A percentile compares a stretch with the other conserved stretches of the same genome.
These are phyloP conservation scores for Callithrix jacchus DNA, from an alignment of 2,113 vertebrate genomes.

Conservation along the genomic window DNA sequence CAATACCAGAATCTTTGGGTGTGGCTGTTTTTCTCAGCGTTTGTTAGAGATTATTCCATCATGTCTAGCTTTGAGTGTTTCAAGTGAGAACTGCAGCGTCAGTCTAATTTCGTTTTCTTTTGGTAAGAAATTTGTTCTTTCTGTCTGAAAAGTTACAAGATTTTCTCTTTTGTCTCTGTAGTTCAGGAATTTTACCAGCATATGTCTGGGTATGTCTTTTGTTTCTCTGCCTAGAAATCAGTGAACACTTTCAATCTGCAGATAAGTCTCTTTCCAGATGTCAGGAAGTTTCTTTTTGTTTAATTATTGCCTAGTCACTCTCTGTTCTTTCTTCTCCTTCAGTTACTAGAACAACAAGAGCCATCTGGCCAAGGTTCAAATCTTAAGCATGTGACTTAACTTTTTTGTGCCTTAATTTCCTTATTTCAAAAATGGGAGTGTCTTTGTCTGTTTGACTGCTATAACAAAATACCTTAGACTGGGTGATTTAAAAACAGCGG, in stretches of 20 bases:
- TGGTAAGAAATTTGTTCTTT: not conserved
- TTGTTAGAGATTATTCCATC: not conserved
- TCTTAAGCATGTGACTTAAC: not conserved
- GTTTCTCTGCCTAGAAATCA: not conserved
- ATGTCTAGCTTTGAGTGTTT: not conserved
- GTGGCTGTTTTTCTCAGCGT: not conserved
- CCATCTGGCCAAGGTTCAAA: not conserved
- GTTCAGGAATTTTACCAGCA: not conserved
- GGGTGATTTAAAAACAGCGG: not conserved
- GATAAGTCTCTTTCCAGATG: not conserved
- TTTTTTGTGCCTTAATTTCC: not conserved
- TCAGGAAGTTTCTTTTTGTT: not conserved
- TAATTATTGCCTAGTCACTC: not conserved
- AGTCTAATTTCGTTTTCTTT: not conserved
- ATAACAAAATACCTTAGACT: not conserved
- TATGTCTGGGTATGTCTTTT: not conserved
- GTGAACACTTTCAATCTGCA: not conserved
- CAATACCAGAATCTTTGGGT: not conserved
- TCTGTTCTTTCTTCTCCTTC: not conserved
- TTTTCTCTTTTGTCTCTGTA: not conserved
- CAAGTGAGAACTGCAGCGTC: not conserved
- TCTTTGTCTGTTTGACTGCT: not conserved
- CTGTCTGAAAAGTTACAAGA: not conserved
- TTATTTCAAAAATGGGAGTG: not conserved
- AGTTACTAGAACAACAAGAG: not conserved